phyloP scores from a whole-genome alignment of 2,797 vertebrate species.

The Lithobates sylvaticus region DNA sequence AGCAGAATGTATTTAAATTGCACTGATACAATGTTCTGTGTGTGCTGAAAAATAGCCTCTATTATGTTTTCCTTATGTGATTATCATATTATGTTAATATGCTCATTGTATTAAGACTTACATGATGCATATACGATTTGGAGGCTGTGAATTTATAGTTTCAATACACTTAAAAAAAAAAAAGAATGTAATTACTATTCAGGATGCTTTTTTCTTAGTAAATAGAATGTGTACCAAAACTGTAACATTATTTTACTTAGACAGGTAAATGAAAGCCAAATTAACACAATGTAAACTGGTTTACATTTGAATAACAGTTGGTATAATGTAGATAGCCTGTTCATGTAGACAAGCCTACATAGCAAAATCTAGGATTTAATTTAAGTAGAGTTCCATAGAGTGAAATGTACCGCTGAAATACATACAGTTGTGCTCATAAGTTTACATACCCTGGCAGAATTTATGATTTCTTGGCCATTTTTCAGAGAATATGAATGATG shows the following conservation, averaged over 20 bases:
- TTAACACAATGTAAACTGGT: neutral
- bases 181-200: neutral
- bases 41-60: neutral
- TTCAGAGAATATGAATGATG: no score
- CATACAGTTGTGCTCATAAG: no score
- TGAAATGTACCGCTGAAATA: no score
- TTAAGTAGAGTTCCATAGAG: no score
- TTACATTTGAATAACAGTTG: no score
- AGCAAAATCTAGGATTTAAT: no score
- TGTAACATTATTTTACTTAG: neutral
- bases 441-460: no score
- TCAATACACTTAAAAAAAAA: neutral
- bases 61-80: conserved; percentile 28
- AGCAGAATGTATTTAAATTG: conserved; percentile 35
- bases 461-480: no score
- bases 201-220: neutral
- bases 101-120: neutral
- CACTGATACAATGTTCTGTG: conserved; percentile 31
- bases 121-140: neutral
- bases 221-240: neutral
- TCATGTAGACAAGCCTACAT: no score
- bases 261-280: neutral
- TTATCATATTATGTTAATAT: conserved; percentile 41
- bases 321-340: no score
- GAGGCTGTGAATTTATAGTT: neutral